Evolutionary conservation across 1,140 invertebrate genomes (phyloP).

Genomic region (Vanessa atalanta): DNA sequence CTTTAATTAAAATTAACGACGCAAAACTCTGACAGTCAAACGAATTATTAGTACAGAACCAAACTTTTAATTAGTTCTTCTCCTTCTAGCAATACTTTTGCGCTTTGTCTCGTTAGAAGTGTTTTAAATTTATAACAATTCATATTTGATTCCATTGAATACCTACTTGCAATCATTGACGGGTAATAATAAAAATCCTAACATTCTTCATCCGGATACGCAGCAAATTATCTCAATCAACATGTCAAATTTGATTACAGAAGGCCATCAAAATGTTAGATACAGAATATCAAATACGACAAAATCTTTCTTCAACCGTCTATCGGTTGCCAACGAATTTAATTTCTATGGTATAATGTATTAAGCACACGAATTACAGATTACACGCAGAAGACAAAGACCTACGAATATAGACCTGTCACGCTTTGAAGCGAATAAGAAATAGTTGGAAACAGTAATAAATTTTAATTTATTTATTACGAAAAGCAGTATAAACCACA

Average conservation of each 20-base stretch:
- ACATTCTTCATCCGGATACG: slow-evolving; percentile 41
- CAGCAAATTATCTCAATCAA: slow-evolving; percentile 25
- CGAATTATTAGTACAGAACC: slow-evolving; percentile 79
- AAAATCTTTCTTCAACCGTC: slow-evolving; percentile 7
- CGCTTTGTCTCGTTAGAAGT: slow-evolving; percentile 68
- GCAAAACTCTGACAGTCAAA: slow-evolving; percentile 79
- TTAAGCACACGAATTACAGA: slow-evolving; percentile 56
- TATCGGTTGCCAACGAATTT: neutral
- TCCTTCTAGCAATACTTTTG: slow-evolving; percentile 72
- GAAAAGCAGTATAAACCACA: too few relatives aligned
- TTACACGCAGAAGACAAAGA: slow-evolving; percentile 52
- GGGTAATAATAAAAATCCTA: neutral
- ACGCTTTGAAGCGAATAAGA: slow-evolving; percentile 8
- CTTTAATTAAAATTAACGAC: slow-evolving; percentile 81
- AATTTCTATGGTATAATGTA: neutral
- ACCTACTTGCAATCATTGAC: neutral
- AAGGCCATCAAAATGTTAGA: slow-evolving; percentile 30
- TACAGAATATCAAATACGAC: slow-evolving; percentile 35
- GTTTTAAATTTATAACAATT: slow-evolving; percentile 60
- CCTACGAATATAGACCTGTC: slow-evolving; percentile 30
- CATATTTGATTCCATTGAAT: neutral
- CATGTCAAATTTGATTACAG: slow-evolving; percentile 24
- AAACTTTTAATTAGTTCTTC: slow-evolving; percentile 79
- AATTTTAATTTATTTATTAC: too few relatives aligned
- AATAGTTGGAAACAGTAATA: slow-evolving; percentile 4